Percentiles rank a stretch among this genome's conserved stretches.
These are phyloP conservation scores for Loripinus fragilis DNA, from an alignment of 2,888 invertebrate species.

Conservation along the genomic window DNA sequence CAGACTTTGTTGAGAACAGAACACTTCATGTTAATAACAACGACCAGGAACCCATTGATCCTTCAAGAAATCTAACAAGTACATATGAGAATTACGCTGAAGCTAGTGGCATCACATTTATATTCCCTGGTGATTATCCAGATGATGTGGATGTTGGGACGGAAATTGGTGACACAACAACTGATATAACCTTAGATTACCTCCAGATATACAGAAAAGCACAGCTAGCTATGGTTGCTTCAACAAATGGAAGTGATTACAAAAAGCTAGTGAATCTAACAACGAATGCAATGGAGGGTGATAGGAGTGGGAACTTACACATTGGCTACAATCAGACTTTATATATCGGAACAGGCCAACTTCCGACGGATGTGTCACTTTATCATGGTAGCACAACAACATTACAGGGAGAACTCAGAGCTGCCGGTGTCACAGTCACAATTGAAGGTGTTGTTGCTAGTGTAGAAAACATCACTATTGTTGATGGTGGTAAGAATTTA, in stretches of 20 bases:
- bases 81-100: slow-evolving; percentile 47
- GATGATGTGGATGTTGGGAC: slow-evolving; percentile 47
- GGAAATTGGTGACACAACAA: slow-evolving; percentile 29
- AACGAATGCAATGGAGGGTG: slow-evolving; percentile 62
- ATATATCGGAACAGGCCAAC: slow-evolving; percentile 64
- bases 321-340: slow-evolving; percentile 72
- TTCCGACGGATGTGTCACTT: slow-evolving; percentile 65
- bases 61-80: slow-evolving; percentile 51
- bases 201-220: slow-evolving; percentile 59
- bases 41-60: slow-evolving; percentile 48
- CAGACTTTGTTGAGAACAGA: slow-evolving; percentile 61
- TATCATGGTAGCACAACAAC: slow-evolving; percentile 67
- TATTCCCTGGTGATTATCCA: slow-evolving; percentile 65
- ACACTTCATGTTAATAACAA: slow-evolving; percentile 68
- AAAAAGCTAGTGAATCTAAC: slow-evolving; percentile 36
- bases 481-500: slow-evolving; percentile 65
- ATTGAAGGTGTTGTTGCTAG: slow-evolving; percentile 68
- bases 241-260: background rate
- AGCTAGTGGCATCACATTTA: slow-evolving; percentile 64
- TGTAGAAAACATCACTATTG: slow-evolving; percentile 74
- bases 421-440: slow-evolving; percentile 70
- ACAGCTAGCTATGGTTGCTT: slow-evolving; percentile 47
- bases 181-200: slow-evolving; percentile 61
- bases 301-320: slow-evolving; percentile 67
- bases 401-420: slow-evolving; percentile 70